These are phyloP conservation scores for Escarpia spicata DNA, from an alignment of 2,888 invertebrate species.

Conservation along the genomic window DNA sequence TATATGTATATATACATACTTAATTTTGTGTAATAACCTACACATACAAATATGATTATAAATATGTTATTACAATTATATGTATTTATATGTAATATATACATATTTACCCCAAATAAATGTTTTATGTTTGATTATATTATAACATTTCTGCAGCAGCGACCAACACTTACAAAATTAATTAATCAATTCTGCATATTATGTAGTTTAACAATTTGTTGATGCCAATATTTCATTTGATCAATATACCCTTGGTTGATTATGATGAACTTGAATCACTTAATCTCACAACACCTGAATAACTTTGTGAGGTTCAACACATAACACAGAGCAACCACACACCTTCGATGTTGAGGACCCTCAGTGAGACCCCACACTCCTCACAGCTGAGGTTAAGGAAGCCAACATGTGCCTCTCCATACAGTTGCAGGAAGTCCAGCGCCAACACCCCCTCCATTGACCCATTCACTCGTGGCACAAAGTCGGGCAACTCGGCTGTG, in stretches of 20 bases:
- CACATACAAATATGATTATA: too few species aligned
- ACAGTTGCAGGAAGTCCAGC: constrained; percentile 37
- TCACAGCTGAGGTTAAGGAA: constrained; percentile 31
- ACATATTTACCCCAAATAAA: too few species aligned
- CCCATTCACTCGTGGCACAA: constrained; percentile 23
- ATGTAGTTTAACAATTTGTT: neutral
- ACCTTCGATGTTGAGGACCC: constrained; percentile 42
- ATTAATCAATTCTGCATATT: neutral
- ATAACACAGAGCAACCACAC: neutral
- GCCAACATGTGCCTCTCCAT: constrained; percentile 38
- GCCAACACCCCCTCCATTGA: constrained; percentile 40
- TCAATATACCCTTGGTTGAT: neutral
- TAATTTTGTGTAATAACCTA: too few species aligned
- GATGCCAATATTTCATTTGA: neutral
- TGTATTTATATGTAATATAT: too few species aligned
- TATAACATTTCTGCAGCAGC: too few species aligned
- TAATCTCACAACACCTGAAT: neutral
- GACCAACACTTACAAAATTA: too few species aligned
- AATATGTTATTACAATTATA: too few species aligned
- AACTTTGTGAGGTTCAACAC: neutral
- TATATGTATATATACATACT: too few species aligned
- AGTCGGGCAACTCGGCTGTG: neutral
- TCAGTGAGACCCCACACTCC: constrained; percentile 38
- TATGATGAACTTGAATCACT: neutral
- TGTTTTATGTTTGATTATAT: too few species aligned